Base-by-base conservation (phyloP, 2,797 vertebrate genomes). In the Hephaestus fuliginosus region DNA sequence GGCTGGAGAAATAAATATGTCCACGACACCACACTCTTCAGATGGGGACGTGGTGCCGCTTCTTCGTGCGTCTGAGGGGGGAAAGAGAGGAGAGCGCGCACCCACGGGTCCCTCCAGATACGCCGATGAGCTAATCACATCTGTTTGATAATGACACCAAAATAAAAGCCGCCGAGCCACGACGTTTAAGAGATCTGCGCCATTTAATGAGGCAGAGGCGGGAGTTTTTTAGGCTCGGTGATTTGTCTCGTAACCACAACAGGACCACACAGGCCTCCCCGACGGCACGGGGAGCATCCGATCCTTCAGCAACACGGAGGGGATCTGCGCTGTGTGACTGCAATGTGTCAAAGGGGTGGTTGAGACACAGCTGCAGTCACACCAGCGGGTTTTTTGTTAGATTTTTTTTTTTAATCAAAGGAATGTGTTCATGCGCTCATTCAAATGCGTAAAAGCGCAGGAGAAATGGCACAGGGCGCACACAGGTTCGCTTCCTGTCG, bases 181-280 rank as follows among this genome's bases (percentile, higher is more conserved):
- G 83, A 56, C 68, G 60, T 88, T 82, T 79, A 82, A 46, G 68
- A 85, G 65, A 74, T 83, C 43, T 83, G 84, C 25, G 84, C 60
- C 76, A 51, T 92, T 89, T 87, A 92, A 93, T 83, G 86, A 86
- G 80, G 76, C 85, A 43, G 79, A 80, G 58, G 62, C 36, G 63
- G 56, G 60, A 70, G 11, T 71, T 56, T 74, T 46, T 22, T 41
- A 33, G 74, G 68, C 72, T 81, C 76, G 64, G 58, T 71, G 77
- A 89, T 88, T 86, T 84, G 81, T 91, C 86, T 75, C 78, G 83
- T 87, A 89, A 83, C 88, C 86, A 87, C 87, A 93, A 77, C 89
- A 88, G 68, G 89, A 90, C 80, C 88, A 83, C 89, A 91, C 85
- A 80, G 69, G 70, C 62, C 74, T 76, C 66, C 70, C 15, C 28